Conservation (phyloP, 2,888 invertebrate species). For the Ditylenchus weischeri region DNA sequence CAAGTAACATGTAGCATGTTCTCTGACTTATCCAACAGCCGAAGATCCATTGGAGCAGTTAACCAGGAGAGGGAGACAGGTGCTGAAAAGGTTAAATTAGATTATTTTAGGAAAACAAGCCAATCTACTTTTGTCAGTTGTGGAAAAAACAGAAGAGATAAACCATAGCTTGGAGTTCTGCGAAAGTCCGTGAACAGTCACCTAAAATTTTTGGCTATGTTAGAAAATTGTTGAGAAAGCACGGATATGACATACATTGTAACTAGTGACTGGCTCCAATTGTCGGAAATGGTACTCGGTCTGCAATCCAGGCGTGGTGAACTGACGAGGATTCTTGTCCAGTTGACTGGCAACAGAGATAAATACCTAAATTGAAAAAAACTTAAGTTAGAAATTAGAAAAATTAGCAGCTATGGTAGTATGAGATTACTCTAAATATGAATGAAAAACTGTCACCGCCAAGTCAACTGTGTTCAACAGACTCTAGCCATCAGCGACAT, state of each 20-base stretch:
- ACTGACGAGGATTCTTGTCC: constrained; percentile 47
- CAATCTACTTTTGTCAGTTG: constrained; percentile 40
- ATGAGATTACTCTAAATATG: too few relatives aligned
- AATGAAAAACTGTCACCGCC: too few relatives aligned
- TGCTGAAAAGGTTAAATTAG: constrained; percentile 26
- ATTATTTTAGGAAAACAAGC: background rate
- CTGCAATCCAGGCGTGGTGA: constrained; percentile 38
- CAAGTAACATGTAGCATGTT: constrained; percentile 58
- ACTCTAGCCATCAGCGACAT: too few relatives aligned
- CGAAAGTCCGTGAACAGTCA: constrained; percentile 53
- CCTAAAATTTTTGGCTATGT: too few relatives aligned
- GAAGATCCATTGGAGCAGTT: constrained; percentile 55
- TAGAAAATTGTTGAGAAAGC: background rate
- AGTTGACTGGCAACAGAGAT: constrained; percentile 49
- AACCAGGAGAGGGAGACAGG: constrained; percentile 42
- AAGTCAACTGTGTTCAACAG: too few relatives aligned
- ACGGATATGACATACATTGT: constrained; percentile 24
- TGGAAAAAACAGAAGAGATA: constrained; percentile 54
- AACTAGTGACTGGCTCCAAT: constrained; percentile 51
- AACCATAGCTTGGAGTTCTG: constrained; percentile 51
- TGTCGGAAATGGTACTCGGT: constrained; percentile 55
- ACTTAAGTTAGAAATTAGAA: background rate
- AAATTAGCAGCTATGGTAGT: background rate
- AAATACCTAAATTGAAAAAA: constrained; percentile 29
- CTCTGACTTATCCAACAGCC: constrained; percentile 57